Evolutionary conservation across 2,888 invertebrate species (phyloP).

Genomic region (Andrena camellia): DNA sequence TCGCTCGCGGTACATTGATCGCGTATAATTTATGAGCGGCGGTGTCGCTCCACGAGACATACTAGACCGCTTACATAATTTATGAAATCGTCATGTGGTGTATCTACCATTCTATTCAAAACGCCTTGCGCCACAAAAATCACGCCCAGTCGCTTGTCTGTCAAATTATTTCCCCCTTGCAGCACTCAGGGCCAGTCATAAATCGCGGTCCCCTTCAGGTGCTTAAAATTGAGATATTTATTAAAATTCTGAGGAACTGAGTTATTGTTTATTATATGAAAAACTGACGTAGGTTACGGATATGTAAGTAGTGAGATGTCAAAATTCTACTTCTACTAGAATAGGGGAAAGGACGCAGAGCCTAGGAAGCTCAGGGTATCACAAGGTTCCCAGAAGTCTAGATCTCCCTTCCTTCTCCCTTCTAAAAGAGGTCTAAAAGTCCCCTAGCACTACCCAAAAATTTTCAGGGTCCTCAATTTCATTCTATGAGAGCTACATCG

Average conservation of each 20-base stretch:
- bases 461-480: no score
- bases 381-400: no score
- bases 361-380: no score
- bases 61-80: slow-evolving; percentile 53
- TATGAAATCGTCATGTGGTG: slow-evolving; percentile 45
- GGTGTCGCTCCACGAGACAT: slow-evolving; percentile 26
- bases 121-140: slow-evolving; percentile 17
- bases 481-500: no score
- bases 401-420: no score
- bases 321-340: background rate
- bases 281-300: background rate
- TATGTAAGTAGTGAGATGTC: background rate
- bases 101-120: slow-evolving; percentile 11
- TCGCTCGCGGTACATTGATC: slow-evolving; percentile 38
- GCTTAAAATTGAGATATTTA: slow-evolving; percentile 22
- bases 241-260: slow-evolving; percentile 25
- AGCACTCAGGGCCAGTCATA: slow-evolving; percentile 1
- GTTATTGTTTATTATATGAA: slow-evolving; percentile 40
- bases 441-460: no score
- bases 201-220: slow-evolving; percentile 12
- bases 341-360: no score
- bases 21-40: slow-evolving; percentile 51
- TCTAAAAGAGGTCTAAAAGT: no score
- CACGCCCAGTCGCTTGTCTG: background rate
- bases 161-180: slow-evolving; percentile 24